phyloP scores from a whole-genome alignment of 2,888 invertebrate species.

The Apamea epomidion region DNA sequence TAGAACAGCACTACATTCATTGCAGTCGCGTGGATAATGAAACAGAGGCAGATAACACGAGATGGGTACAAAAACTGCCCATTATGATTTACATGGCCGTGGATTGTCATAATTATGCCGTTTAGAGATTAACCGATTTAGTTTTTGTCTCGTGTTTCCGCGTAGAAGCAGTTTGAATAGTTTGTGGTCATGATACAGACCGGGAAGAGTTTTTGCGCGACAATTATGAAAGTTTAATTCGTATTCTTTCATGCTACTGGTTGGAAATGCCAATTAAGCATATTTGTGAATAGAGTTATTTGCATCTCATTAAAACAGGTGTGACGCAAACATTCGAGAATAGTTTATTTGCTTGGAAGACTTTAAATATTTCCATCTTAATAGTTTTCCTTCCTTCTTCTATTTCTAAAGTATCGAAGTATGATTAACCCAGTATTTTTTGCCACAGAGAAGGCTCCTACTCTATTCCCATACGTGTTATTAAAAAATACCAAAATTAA shows the following conservation, averaged over 20 bases:
- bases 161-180: slow-evolving; percentile 29
- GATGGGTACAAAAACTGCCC: slow-evolving; percentile 48
- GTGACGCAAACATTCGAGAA: neutral
- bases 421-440: neutral
- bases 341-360: neutral
- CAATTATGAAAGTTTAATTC: slow-evolving; percentile 42
- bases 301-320: slow-evolving; percentile 16
- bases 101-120: slow-evolving; percentile 55
- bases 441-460: neutral
- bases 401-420: neutral
- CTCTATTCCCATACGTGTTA: no score
- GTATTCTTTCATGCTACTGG: slow-evolving; percentile 9
- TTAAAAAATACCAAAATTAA: no score
- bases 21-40: slow-evolving; percentile 44
- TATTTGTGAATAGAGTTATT: neutral
- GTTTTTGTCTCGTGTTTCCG: slow-evolving; percentile 38
- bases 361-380: neutral
- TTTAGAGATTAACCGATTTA: slow-evolving; percentile 34
- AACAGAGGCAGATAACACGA: slow-evolving; percentile 48
- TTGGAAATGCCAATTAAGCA: slow-evolving; percentile 24
- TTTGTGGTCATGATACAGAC: slow-evolving; percentile 49
- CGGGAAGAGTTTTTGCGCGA: slow-evolving; percentile 17
- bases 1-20: neutral
- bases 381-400: neutral
- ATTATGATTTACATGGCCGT: slow-evolving; percentile 50